Base-by-base conservation (phyloP, 2,888 invertebrate genomes). In the Zhengitettix transpicula region DNA sequence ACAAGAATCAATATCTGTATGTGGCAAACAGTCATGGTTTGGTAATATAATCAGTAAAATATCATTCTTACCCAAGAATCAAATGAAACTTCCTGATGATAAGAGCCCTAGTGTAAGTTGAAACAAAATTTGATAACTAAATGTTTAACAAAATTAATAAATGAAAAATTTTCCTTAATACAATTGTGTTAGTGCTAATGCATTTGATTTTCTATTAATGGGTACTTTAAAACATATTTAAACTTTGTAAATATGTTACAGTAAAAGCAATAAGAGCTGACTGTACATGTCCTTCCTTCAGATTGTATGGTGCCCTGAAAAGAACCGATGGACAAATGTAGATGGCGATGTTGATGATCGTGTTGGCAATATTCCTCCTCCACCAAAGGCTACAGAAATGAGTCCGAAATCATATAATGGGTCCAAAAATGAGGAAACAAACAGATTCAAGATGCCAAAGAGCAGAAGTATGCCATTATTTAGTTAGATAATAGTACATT, bases 21-120 rank as follows among this genome's bases (percentile, higher is more conserved):
- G 3, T 28, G 7, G 28, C 7, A 28, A 28, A 28, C 28, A 28
- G 28, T 28, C 89, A 60, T 92, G 93, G 89, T 85, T 94, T 69
- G 90, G 90, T 63, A 90, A 91, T 57, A 79, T 93, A 67, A 88
- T 89, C 77, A 88, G 83, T 72, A 89, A 89, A 74, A 78, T 92
- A 61, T 80, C 88, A 17, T 79, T 87, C 58, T 86, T 87, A 66
- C 85, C 89, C 53, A 91, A 89, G 75, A 94, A 93, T 78, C 93
- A 94, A 79, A 94, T 94, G 92, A 93, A 89, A 70, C 78, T 96
- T 66, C 95, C 96, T 1, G 94, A 95, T 75, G 95, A 96, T 75
- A 93, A 87, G 73, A 88, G 95, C 77, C 93, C 92, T 64, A 14
- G 14, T 47, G 47, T 47, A 47, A 47, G 47, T 47, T 47, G 2